Percentiles rank a stretch among this genome's conserved stretches.
These are phyloP conservation scores for Oscheius sp. DNA, from an alignment of 1,140 invertebrate genomes.

Conservation along the genomic window DNA sequence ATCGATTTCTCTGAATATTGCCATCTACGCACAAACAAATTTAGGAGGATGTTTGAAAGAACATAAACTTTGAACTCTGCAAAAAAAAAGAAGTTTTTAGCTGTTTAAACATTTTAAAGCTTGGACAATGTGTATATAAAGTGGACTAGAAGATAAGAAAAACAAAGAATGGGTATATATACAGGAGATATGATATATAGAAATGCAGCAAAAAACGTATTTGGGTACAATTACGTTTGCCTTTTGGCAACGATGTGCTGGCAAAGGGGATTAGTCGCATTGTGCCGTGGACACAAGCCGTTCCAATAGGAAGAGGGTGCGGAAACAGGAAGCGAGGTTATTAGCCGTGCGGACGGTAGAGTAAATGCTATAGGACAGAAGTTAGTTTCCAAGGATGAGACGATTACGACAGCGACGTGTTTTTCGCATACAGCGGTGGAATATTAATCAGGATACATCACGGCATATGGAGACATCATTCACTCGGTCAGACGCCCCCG, in stretches of 20 bases:
- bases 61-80: neutral
- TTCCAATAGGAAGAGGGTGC: constrained; percentile 8
- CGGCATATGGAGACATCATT: neutral
- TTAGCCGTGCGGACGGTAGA: neutral
- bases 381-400: too few relatives aligned
- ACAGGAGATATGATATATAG: too few relatives aligned
- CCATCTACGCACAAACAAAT: neutral
- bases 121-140: neutral
- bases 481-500: too few relatives aligned
- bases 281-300: neutral
- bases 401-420: neutral
- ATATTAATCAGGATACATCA: neutral
- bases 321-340: constrained; percentile 9
- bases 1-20: constrained; percentile 3
- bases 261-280: neutral
- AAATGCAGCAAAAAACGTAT: too few relatives aligned
- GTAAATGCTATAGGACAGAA: neutral
- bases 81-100: neutral
- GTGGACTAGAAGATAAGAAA: neutral
- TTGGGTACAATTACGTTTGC: too few relatives aligned
- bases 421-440: neutral
- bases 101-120: neutral
- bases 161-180: neutral
- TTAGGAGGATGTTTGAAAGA: neutral
- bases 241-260: too few relatives aligned